Evolutionary conservation across 2,113 vertebrate species (phyloP).

Genomic region (Ophiodon elongatus): DNA sequence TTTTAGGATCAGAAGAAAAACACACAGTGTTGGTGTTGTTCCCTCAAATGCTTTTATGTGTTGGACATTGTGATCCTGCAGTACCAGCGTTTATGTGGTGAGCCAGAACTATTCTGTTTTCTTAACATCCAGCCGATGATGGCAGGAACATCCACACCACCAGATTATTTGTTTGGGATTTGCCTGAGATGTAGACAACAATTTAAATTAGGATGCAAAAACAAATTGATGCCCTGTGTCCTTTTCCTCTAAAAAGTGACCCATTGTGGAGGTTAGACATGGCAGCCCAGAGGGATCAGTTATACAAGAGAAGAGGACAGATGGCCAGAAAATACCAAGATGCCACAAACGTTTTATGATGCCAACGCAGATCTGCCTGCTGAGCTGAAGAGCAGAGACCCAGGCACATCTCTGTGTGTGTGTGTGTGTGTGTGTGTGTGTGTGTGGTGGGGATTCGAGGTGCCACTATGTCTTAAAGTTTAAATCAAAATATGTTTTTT

Average conservation of each 20-base stretch:
- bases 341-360: conserved; percentile 63
- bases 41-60: conserved; percentile 3
- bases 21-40: conserved; percentile 16
- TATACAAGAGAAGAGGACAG: conserved; percentile 56
- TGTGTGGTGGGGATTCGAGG: conserved; percentile 4
- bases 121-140: conserved; percentile 8
- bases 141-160: not conserved
- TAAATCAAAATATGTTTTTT: conserved; percentile 14
- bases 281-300: conserved; percentile 41
- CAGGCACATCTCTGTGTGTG: not conserved
- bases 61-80: conserved; percentile 26
- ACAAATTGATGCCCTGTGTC: not conserved
- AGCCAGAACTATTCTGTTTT: not conserved
- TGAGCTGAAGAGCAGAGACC: conserved; percentile 25
- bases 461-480: conserved; percentile 26
- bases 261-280: conserved; percentile 28
- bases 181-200: conserved; percentile 11
- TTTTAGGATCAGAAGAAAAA: conserved; percentile 3
- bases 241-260: conserved; percentile 36
- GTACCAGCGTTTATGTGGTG: conserved; percentile 24
- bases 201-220: conserved; percentile 6
- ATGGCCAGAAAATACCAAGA: conserved; percentile 68
- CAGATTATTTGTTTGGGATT: conserved; percentile 7
- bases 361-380: conserved; percentile 33
- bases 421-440: not conserved